A percentile compares a stretch with the other conserved stretches of the same genome.
These are phyloP conservation scores for Bursaphelenchus okinawaensis DNA, from an alignment of 2,888 invertebrate genomes.

Conservation along the genomic window DNA sequence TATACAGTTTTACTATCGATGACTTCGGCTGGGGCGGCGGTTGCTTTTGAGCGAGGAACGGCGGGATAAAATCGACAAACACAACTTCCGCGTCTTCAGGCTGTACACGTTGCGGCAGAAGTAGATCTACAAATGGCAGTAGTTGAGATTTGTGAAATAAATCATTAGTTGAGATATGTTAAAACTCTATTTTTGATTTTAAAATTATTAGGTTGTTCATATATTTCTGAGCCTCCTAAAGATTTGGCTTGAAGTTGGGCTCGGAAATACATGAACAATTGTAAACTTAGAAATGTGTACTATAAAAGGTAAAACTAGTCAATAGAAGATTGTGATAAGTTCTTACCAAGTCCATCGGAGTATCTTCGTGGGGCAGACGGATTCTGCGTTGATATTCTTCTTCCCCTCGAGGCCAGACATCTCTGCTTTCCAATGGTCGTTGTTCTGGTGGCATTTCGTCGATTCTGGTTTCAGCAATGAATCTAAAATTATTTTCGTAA, in stretches of 20 bases:
- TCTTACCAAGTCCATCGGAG: conserved; percentile 24
- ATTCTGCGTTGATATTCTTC: conserved; percentile 13
- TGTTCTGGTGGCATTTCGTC: conserved; percentile 18
- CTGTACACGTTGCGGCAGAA: conserved; percentile 23
- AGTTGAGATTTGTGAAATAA: too few relatives aligned
- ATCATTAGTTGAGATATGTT: too few relatives aligned
- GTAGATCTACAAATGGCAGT: conserved; percentile 20
- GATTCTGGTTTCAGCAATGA: conserved; percentile 20
- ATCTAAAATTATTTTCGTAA: conserved; percentile 14
- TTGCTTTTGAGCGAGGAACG: not conserved
- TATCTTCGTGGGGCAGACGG: conserved; percentile 26
- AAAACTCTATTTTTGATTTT: not conserved
- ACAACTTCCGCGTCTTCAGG: conserved; percentile 13
- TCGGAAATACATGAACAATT: too few relatives aligned
- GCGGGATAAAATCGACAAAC: conserved; percentile 3
- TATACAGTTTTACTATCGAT: not conserved
- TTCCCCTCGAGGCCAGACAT: conserved; percentile 23
- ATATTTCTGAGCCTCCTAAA: too few relatives aligned
- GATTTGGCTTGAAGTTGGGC: too few relatives aligned
- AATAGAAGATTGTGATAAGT: too few relatives aligned
- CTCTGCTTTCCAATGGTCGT: conserved; percentile 15
- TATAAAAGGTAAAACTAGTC: too few relatives aligned
- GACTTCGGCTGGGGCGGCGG: not conserved
- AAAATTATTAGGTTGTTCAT: too few relatives aligned
- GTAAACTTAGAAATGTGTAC: too few relatives aligned